phyloP scores from a whole-genome alignment of 2,113 vertebrate genomes.

The Dunckerocampus dactyliophorus region DNA sequence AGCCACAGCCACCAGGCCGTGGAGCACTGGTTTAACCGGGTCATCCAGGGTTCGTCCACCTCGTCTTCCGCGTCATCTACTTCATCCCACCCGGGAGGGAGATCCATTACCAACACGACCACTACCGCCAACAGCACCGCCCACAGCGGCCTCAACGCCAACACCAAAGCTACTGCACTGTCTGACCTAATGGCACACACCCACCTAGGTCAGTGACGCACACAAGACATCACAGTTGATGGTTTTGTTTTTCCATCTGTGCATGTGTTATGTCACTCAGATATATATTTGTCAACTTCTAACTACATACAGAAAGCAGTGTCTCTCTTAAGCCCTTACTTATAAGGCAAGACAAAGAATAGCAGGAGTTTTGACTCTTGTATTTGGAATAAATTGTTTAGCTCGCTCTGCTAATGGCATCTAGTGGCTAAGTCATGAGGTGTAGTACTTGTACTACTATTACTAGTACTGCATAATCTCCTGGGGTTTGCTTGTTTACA shows the following conservation, averaged over 20 bases:
- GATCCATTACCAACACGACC: conserved; percentile 70
- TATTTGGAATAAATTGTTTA: no score
- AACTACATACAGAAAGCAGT: conserved; percentile 9
- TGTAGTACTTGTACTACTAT: no score
- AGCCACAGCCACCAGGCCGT: conserved; percentile 75
- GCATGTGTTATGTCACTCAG: background rate
- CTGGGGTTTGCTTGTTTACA: no score
- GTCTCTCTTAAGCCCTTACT: conserved; percentile 18
- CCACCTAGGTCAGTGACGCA: conserved; percentile 85
- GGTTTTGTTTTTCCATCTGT: background rate
- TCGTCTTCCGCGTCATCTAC: conserved; percentile 97
- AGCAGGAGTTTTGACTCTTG: conserved; percentile 23
- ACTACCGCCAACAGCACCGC: conserved; percentile 60
- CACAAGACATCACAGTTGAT: background rate
- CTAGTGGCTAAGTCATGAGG: no score
- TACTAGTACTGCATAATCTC: no score
- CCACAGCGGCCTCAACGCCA: conserved; percentile 75
- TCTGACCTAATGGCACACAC: conserved; percentile 88
- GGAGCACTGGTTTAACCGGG: conserved; percentile 93
- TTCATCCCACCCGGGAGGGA: conserved; percentile 93
- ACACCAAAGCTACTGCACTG: conserved; percentile 78
- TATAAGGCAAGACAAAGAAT: conserved; percentile 15
- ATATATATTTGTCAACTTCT: background rate
- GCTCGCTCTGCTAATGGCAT: no score
- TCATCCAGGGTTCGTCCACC: conserved; percentile 95